These are phyloP conservation scores for Psammodynastes pulverulentus DNA, from an alignment of 2,113 vertebrate genomes.

Conservation along the genomic window DNA sequence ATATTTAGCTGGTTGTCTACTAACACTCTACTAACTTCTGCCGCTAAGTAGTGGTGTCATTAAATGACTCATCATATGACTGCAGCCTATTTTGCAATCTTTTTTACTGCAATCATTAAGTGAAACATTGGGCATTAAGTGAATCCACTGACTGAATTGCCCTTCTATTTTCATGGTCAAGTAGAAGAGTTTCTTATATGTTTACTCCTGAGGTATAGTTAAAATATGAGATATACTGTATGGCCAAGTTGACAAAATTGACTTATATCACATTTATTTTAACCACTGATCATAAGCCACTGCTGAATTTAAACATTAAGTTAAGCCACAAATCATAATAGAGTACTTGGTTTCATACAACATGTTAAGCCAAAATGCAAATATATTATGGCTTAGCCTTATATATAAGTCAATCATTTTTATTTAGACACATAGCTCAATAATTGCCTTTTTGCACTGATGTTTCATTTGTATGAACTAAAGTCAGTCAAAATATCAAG, in stretches of 20 bases:
- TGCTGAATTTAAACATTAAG: not conserved
- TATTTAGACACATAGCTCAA: not conserved
- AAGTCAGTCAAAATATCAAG: not conserved
- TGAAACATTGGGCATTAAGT: not conserved
- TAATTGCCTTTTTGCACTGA: not conserved
- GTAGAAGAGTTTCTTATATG: constrained; percentile 9
- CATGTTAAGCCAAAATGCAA: not conserved
- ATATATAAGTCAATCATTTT: not conserved
- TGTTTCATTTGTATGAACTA: accelerated
- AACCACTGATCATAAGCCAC: not conserved
- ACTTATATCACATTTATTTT: not conserved
- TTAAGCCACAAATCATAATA: not conserved
- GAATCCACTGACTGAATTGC: not conserved
- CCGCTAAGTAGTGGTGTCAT: not conserved
- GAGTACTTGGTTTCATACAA: not conserved
- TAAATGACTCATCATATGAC: not conserved
- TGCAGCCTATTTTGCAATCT: not conserved
- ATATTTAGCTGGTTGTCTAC: too few relatives aligned
- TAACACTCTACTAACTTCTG: too few relatives aligned
- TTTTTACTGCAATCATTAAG: not conserved
- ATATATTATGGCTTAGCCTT: not conserved
- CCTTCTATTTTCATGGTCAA: constrained; percentile 45
- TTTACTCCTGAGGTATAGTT: accelerated
- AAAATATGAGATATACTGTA: not conserved
- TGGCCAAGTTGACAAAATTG: not conserved